phyloP scores from a whole-genome alignment of 1,140 invertebrate genomes.

The Zaprionus ornatus region DNA sequence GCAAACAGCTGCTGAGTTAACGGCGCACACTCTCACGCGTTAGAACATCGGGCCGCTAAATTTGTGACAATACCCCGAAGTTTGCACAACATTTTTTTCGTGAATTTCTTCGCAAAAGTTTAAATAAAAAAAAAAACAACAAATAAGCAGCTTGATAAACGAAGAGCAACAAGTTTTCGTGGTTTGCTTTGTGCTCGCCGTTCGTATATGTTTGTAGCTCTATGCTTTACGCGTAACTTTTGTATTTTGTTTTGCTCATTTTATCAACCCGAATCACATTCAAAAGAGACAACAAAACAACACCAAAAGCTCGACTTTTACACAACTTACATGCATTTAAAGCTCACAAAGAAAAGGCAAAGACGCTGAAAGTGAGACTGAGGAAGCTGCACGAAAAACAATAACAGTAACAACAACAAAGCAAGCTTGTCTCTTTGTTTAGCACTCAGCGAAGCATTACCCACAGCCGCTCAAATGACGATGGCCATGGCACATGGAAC shows the following conservation, averaged over 20 bases:
- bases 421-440: conserved; percentile 29
- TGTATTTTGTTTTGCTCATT: conserved; percentile 75
- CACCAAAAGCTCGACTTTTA: conserved; percentile 55
- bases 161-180: conserved; percentile 69
- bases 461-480: conserved; percentile 18
- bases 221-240: conserved; percentile 58
- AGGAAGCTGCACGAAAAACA: conserved; percentile 11
- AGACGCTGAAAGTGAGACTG: background rate
- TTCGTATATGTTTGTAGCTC: conserved; percentile 65
- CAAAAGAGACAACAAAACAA: conserved; percentile 62
- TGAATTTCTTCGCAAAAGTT: conserved; percentile 70
- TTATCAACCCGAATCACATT: conserved; percentile 67
- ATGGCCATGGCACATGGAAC: conserved; percentile 59
- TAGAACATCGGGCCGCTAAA: conserved; percentile 52
- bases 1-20: conserved; percentile 52
- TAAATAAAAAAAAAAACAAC: conserved; percentile 49
- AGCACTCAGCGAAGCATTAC: conserved; percentile 50
- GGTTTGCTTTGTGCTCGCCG: conserved; percentile 53
- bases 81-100: conserved; percentile 49
- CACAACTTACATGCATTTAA: conserved; percentile 63
- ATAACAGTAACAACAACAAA: conserved; percentile 27
- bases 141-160: conserved; percentile 42
- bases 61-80: conserved; percentile 33
- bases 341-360: conserved; percentile 17
- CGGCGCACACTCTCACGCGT: conserved; percentile 56